Base-by-base conservation (phyloP, 2,113 vertebrate genomes). In the Cynoglossus semilaevis region DNA sequence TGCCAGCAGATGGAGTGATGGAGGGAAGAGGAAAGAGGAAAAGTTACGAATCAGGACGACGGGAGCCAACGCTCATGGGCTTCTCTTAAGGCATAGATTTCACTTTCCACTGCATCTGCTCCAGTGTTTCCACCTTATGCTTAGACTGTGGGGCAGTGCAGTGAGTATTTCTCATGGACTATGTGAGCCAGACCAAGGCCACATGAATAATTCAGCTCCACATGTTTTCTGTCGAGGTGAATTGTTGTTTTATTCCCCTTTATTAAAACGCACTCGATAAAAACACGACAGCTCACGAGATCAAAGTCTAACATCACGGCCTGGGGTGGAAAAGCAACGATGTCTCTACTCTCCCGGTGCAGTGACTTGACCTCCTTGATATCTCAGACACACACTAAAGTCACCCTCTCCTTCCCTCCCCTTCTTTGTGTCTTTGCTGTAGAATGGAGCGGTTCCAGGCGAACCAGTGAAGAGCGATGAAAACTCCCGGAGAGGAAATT, bases 371-470 rank as follows among this genome's bases (percentile, higher is more conserved):
- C 42, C n/a, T 36, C 22, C 38, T 48, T 47, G 35, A 51, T 50
- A 48, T 74, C 51, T 60, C 40, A 29, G 44, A 36, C 50, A 56
- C 47, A 38, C 63, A 64, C 51, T 69, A 44, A 59, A 58, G 38
- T 81, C 63, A 85, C 64, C 19, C 18, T 60, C 35, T 14, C 41
- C 13, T 15, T 51, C 49, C 34, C 11, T 34, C 22, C 35, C 49
- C 5, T 34, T 14, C 16, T 19, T 19, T 40, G n/a, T 72, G 43
- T 74, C 40, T 85, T 22, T 79, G 62, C 75, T 82, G 34, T 85
- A 98, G 97, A 99, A 98, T 47, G 96, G 97, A 86, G 91, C 94
- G n/a, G 94, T 99, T 91, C 95, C 95, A 43, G 93, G 96, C 38
- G 96, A 98, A 84, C 89, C 87, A 50, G 87, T 89, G 82, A 98